These are phyloP conservation scores for Dendrocopos noguchii DNA, from an alignment of 2,113 vertebrate species.

Conservation along the genomic window DNA sequence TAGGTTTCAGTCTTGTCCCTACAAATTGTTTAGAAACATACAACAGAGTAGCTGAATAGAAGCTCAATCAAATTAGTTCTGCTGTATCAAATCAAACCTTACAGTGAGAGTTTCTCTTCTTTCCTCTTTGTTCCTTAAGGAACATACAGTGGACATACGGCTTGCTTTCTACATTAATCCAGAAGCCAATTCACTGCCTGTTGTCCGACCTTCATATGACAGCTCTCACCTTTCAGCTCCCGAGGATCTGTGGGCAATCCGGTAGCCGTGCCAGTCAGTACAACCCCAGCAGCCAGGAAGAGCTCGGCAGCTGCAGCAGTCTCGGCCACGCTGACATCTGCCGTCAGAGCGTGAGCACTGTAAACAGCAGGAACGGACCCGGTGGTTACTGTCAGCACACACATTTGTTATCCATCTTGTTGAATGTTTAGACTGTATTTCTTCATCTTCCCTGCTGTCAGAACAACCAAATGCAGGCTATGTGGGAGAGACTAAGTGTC, in stretches of 20 bases:
- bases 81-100: neutral
- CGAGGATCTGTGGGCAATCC: constrained; percentile 75
- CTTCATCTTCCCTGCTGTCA: neutral
- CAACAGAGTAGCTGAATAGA: neutral
- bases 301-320: constrained; percentile 83
- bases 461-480: neutral
- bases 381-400: neutral
- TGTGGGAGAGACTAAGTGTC: neutral
- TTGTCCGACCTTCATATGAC: fast-evolving
- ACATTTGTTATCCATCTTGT: neutral
- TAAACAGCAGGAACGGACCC: neutral
- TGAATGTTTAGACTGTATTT: neutral
- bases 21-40: neutral
- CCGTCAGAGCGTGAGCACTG: constrained; percentile 85
- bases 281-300: constrained; percentile 86
- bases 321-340: constrained; percentile 81
- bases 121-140: neutral
- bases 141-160: neutral
- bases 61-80: neutral
- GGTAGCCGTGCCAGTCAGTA: constrained; percentile 84
- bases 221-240: constrained; percentile 79
- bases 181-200: neutral
- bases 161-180: neutral
- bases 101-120: neutral
- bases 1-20: neutral